These are phyloP conservation scores for Oasisia sp. DNA, from an alignment of 2,888 invertebrate species.

Conservation along the genomic window DNA sequence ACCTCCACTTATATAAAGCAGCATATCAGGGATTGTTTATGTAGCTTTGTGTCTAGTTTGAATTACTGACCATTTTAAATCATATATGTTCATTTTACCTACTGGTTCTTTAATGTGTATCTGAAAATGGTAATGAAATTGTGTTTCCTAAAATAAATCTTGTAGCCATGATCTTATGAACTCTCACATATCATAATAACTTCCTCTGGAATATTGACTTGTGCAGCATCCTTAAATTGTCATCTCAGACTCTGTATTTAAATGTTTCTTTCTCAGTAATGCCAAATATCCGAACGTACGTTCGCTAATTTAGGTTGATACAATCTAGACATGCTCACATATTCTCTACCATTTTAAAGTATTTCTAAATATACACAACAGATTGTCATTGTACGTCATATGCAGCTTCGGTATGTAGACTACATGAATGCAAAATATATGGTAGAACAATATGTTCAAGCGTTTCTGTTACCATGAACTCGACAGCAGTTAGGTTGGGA, in stretches of 20 bases:
- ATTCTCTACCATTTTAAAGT: background rate
- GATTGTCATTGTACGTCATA: background rate
- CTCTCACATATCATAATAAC: background rate
- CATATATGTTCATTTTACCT: background rate
- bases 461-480: too few relatives aligned
- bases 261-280: too few relatives aligned
- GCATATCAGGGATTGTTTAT: background rate
- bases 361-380: background rate
- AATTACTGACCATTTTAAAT: background rate
- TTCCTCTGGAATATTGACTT: too few relatives aligned
- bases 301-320: too few relatives aligned
- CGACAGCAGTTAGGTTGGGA: too few relatives aligned
- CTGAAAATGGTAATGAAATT: background rate
- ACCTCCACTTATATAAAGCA: background rate
- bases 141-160: background rate
- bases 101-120: background rate
- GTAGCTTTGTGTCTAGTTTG: background rate
- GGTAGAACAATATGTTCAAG: background rate
- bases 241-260: too few relatives aligned
- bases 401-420: background rate
- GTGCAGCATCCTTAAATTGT: too few relatives aligned
- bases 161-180: background rate
- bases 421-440: background rate
- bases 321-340: background rate
- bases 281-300: too few relatives aligned